Conservation (phyloP, 2,113 vertebrate species). For the Eclectus roratus region DNA sequence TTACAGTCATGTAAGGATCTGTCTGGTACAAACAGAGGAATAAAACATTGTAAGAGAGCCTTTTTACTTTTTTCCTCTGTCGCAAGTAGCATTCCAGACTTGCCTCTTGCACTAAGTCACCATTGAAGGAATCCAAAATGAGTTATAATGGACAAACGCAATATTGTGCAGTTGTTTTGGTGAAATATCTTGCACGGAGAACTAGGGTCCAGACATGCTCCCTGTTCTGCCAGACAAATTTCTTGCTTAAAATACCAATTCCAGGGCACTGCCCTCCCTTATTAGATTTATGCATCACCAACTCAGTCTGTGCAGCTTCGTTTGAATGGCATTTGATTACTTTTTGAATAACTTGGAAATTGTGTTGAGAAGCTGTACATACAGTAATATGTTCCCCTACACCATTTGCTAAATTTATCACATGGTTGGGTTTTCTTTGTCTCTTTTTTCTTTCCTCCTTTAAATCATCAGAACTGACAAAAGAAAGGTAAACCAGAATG, state of each 20-base stretch:
- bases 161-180: not conserved
- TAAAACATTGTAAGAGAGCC: not conserved
- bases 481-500: not conserved
- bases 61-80: not conserved
- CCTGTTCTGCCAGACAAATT: not conserved
- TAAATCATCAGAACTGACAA: not conserved
- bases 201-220: not conserved
- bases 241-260: not conserved
- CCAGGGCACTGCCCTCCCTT: not conserved
- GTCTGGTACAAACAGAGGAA: not conserved
- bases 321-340: not conserved
- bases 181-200: not conserved
- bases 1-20: not conserved
- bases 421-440: not conserved
- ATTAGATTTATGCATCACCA: rapidly evolving
- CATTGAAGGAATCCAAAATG: not conserved
- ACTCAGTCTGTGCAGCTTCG: not conserved
- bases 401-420: not conserved
- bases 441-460: not conserved
- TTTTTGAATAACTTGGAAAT: not conserved
- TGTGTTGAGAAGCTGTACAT: not conserved
- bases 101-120: not conserved
- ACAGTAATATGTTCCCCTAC: not conserved
- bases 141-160: not conserved
- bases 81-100: not conserved